Percentiles rank a stretch among this genome's conserved stretches.
Evolutionary conservation across 1,140 invertebrate genomes (phyloP).

Genomic region (Bursaphelenchus mucronatus): DNA sequence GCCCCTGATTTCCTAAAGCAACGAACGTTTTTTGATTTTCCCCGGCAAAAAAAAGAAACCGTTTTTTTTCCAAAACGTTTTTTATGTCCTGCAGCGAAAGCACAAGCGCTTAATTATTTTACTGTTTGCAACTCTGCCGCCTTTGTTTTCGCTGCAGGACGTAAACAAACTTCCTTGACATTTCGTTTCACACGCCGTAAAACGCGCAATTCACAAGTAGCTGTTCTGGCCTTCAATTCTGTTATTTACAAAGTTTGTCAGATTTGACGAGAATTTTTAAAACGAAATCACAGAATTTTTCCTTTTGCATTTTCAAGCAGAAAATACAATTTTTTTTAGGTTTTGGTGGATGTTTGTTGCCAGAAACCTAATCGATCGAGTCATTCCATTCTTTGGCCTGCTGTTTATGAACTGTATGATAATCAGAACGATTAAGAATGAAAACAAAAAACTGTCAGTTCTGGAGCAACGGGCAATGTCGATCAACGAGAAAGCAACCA

Average conservation of each 20-base stretch:
- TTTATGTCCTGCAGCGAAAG: no score
- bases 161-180: no score
- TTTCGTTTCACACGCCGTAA: no score
- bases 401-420: constrained; percentile 54
- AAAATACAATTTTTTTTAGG: constrained; percentile 29
- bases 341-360: constrained; percentile 59
- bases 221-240: no score
- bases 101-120: no score
- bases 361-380: constrained; percentile 48
- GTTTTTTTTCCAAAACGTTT: no score
- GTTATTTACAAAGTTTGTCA: no score
- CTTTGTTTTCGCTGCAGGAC: no score
- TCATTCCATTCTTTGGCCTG: constrained; percentile 50
- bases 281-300: background rate
- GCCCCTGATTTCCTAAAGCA: background rate
- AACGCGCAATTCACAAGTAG: no score
- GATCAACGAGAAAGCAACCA: constrained; percentile 33
- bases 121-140: no score
- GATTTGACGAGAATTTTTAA: background rate
- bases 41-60: no score
- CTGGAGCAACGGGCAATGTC: constrained; percentile 15
- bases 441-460: constrained; percentile 27
- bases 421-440: constrained; percentile 48
- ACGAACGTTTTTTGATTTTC: no score
- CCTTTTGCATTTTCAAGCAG: background rate